These are phyloP conservation scores for Oeneis ivallda DNA, from an alignment of 2,888 invertebrate genomes.

Conservation along the genomic window DNA sequence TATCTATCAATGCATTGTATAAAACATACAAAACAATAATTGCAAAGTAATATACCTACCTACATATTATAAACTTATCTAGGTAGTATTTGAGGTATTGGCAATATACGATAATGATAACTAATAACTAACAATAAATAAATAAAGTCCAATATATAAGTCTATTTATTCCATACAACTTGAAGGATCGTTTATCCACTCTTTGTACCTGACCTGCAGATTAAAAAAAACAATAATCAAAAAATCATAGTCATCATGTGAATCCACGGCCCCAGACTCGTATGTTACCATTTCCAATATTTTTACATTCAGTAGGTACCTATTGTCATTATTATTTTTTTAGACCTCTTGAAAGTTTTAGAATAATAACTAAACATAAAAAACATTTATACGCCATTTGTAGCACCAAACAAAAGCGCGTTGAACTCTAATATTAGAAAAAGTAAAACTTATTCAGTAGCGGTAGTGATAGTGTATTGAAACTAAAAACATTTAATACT, in stretches of 20 bases:
- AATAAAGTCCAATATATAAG: slow-evolving; percentile 20
- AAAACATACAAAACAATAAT: slow-evolving; percentile 10
- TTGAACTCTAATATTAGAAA: slow-evolving; percentile 10
- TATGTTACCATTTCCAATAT: background rate
- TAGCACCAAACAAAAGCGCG: slow-evolving; percentile 3
- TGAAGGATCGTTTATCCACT: background rate
- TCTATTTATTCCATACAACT: background rate
- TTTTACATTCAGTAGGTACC: background rate
- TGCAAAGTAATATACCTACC: background rate
- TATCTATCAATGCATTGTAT: slow-evolving; percentile 5
- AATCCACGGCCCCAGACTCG: too few relatives aligned
- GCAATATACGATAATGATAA: slow-evolving; percentile 24
- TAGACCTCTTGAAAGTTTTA: too few relatives aligned
- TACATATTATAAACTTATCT: background rate
- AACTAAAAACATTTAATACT: too few relatives aligned
- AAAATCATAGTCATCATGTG: too few relatives aligned
- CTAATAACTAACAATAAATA: slow-evolving; percentile 31
- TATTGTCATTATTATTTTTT: too few relatives aligned
- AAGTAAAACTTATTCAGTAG: background rate
- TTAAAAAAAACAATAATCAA: too few relatives aligned
- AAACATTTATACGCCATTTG: background rate
- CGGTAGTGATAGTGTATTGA: too few relatives aligned
- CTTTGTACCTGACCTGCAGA: background rate
- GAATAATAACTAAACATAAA: too few relatives aligned
- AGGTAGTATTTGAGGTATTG: slow-evolving; percentile 18